These are phyloP conservation scores for Leptothorax acervorum DNA, from an alignment of 2,888 invertebrate genomes.

Conservation along the genomic window DNA sequence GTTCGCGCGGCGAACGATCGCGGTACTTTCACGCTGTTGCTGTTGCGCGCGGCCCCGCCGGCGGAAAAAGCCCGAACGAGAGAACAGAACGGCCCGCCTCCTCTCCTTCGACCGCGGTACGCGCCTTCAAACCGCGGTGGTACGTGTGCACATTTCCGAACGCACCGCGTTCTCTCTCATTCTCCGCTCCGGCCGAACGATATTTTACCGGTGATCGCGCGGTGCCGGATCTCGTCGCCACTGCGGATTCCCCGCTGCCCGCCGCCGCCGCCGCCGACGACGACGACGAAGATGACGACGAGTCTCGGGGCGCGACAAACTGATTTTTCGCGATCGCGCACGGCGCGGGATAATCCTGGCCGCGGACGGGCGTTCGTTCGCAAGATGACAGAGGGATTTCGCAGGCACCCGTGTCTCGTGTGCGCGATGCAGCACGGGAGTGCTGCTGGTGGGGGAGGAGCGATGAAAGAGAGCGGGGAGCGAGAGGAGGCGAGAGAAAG, in stretches of 20 bases:
- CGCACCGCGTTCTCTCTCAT: constrained; percentile 64
- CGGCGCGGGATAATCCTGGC: constrained; percentile 50
- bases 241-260: neutral
- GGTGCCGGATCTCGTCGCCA: neutral
- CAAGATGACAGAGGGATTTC: constrained; percentile 75
- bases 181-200: constrained; percentile 1
- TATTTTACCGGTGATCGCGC: constrained; percentile 22
- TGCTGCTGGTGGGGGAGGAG: constrained; percentile 62
- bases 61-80: constrained; percentile 66
- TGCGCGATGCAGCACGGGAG: constrained; percentile 77
- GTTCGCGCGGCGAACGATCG: constrained; percentile 53
- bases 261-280: neutral
- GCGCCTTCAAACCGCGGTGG: constrained; percentile 73
- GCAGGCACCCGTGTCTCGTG: constrained; percentile 72
- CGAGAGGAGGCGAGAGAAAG: constrained; percentile 59
- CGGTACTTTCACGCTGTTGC: constrained; percentile 68
- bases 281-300: neutral
- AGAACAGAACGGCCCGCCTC: constrained; percentile 60
- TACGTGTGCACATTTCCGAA: constrained; percentile 72
- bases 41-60: constrained; percentile 70
- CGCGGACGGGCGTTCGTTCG: constrained; percentile 70
- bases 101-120: constrained; percentile 48
- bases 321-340: constrained; percentile 50
- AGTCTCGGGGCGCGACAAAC: constrained; percentile 16
- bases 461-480: constrained; percentile 70